Conservation (phyloP, 2,888 invertebrate genomes). For the Mylabris sibirica region DNA sequence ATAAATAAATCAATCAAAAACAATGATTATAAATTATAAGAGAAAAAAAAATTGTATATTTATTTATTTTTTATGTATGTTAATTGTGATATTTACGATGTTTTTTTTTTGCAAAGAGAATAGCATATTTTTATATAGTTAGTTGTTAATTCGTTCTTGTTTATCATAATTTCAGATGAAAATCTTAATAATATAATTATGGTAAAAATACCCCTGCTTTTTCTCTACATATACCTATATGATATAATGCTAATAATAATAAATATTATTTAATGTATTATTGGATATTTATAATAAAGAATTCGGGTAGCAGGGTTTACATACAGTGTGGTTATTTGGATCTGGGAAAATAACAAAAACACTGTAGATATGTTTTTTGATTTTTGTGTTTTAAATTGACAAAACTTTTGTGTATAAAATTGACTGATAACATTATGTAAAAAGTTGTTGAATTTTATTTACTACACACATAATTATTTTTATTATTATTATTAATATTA, state of each 20-base stretch:
- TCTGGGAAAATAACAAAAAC: slow-evolving; percentile 12
- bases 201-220: not conserved
- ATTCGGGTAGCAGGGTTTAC: slow-evolving; percentile 32
- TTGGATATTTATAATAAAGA: not conserved
- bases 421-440: slow-evolving; percentile 13
- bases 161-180: not conserved
- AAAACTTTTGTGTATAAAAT: slow-evolving; percentile 12
- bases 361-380: not conserved
- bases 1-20: slow-evolving; percentile 20
- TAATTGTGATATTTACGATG: slow-evolving; percentile 27
- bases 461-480: slow-evolving; percentile 12
- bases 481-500: slow-evolving; percentile 5
- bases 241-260: not conserved
- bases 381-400: slow-evolving; percentile 8
- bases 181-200: not conserved
- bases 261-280: not conserved
- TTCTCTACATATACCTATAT: not conserved
- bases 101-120: not conserved
- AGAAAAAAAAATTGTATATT: slow-evolving; percentile 19
- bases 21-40: slow-evolving; percentile 19
- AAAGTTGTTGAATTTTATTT: slow-evolving; percentile 25
- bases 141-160: not conserved
- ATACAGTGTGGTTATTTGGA: slow-evolving; percentile 14
- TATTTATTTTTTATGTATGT: slow-evolving; percentile 21
- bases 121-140: slow-evolving; percentile 7